These are phyloP conservation scores for Macquaria ambigua DNA, from an alignment of 2,113 vertebrate species.

Conservation along the genomic window DNA sequence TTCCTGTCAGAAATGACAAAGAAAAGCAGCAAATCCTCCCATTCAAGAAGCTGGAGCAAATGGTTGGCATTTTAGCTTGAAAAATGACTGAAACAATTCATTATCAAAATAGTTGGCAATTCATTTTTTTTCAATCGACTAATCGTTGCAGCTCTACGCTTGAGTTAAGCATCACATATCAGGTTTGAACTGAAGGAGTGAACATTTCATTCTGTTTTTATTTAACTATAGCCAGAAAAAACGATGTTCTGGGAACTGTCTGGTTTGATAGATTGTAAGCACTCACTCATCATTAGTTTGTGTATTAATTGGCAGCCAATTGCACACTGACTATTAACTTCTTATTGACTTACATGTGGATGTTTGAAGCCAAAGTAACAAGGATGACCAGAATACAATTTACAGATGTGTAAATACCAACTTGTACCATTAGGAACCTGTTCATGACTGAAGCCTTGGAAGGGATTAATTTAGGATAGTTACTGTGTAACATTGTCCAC, in stretches of 20 bases:
- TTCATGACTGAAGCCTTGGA: conserved; percentile 69
- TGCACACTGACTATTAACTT: conserved; percentile 48
- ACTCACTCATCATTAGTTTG: conserved; percentile 54
- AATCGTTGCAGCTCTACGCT: too few relatives aligned
- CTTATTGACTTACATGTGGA: conserved; percentile 44
- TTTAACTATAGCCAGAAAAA: conserved; percentile 15
- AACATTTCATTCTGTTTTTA: conserved; percentile 45
- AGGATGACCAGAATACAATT: conserved; percentile 34
- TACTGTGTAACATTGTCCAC: conserved; percentile 85
- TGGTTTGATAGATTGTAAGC: conserved; percentile 41
- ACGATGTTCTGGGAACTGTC: background rate
- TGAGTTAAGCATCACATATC: conserved; percentile 37
- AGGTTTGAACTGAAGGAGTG: conserved; percentile 34
- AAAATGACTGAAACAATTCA: too few relatives aligned
- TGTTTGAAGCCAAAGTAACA: conserved; percentile 65
- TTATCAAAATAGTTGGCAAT: too few relatives aligned
- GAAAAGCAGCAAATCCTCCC: too few relatives aligned
- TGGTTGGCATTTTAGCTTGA: too few relatives aligned
- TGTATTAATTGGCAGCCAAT: conserved; percentile 64
- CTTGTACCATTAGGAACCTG: conserved; percentile 40
- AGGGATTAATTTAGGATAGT: conserved; percentile 80
- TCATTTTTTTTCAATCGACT: too few relatives aligned
- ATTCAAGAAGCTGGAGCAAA: too few relatives aligned
- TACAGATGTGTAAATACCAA: conserved; percentile 53
- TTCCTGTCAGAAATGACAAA: too few relatives aligned